Base-by-base conservation (phyloP, 2,797 vertebrate species). In the Pteropus rufus region DNA sequence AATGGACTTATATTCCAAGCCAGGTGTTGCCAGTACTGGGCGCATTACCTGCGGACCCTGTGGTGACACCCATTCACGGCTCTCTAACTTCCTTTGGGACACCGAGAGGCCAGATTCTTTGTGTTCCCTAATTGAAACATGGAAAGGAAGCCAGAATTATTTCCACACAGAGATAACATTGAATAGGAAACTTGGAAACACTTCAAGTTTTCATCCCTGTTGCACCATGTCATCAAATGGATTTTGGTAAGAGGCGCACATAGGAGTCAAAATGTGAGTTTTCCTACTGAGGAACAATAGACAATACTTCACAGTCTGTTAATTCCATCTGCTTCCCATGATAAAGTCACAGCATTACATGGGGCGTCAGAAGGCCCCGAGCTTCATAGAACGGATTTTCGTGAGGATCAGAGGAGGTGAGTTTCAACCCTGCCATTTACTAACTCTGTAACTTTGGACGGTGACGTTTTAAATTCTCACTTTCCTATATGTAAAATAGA, bases 231-330 rank as follows among this genome's bases (percentile, higher is more conserved):
- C 24, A 23, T 62, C 77, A 44, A 6, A 58, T 56, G 34, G 16
- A 58, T 52, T 67, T 70, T 10, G 44, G 67, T 24, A 31, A 75
- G 80, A 58, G 23, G 24, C 9, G 0, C 23, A 5, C 8, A 3
- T 4, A 41, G 21, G 14, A 54, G 31, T 92, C 26, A 39, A 36
- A 86, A 49, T 75, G 39, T 26, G 65, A 10, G 14, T 58, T 77
- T 89, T 79, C 89, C 77, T 79, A 79, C 79, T 49, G 12, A 36
- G 73, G 29, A 92, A 72, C 44, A 24, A 7, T 41, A 31, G 21
- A 3, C n/a, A 21, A 2, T 41, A 26, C 31, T 73, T 91, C 16
- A 39, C 56, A 46, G 29, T 23, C 62, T 21, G 0, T 72, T 6
- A 10, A 11, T 73, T 56, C 70, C 41, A 1, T 64, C 46, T 69